phyloP scores from a whole-genome alignment of 2,113 vertebrate species.

The Tiliqua scincoides region DNA sequence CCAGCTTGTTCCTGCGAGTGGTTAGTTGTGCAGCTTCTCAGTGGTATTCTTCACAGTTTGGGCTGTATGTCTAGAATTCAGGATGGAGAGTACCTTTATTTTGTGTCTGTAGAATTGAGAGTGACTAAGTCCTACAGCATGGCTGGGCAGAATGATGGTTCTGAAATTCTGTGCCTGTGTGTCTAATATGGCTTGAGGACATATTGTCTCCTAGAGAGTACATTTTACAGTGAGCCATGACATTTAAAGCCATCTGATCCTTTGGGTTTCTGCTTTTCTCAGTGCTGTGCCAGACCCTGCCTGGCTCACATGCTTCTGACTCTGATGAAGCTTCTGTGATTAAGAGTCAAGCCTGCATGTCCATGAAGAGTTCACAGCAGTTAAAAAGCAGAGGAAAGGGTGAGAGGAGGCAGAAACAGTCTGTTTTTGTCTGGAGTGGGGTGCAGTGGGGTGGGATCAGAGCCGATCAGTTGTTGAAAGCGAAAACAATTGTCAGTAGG shows the following conservation, averaged over 20 bases:
- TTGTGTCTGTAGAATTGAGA: neutral
- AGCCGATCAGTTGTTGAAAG: conserved; percentile 7
- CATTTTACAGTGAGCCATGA: conserved; percentile 65
- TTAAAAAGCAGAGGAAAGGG: neutral
- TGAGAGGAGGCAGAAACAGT: neutral
- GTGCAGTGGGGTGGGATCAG: neutral
- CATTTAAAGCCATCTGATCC: conserved; percentile 72
- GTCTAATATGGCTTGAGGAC: conserved; percentile 26
- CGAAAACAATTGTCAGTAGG: conserved; percentile 16
- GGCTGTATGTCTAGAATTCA: neutral
- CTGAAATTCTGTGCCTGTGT: neutral
- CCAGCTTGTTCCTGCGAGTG: neutral
- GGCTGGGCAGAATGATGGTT: neutral
- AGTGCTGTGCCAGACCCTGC: conserved; percentile 48
- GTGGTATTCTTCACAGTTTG: neutral
- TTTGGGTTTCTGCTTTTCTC: conserved; percentile 61
- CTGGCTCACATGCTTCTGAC: conserved; percentile 49
- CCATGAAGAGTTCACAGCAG: rapidly evolving
- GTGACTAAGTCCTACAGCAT: conserved; percentile 24
- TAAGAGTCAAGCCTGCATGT: conserved; percentile 28
- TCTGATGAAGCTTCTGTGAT: conserved; percentile 19
- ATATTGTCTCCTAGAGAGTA: conserved; percentile 36
- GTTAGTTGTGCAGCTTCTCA: neutral
- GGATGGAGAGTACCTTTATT: neutral
- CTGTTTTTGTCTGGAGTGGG: rapidly evolving